These are phyloP conservation scores for Euplexia lucipara DNA, from an alignment of 2,888 invertebrate species.

Conservation along the genomic window DNA sequence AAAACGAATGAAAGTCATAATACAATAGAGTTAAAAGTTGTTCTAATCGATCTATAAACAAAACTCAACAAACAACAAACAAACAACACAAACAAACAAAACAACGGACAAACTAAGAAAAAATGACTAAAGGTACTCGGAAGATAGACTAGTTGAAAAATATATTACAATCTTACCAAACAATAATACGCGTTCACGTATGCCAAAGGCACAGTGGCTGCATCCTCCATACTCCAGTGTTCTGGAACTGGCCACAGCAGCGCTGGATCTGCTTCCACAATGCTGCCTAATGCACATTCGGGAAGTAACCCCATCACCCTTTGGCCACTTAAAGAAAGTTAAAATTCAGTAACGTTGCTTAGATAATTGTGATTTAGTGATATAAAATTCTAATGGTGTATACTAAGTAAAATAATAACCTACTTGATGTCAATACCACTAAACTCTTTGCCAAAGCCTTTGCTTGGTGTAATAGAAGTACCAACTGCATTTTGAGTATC, in stretches of 20 bases:
- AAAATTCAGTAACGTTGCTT: neutral
- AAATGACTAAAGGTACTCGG: too few species aligned
- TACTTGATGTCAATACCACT: constrained; percentile 75
- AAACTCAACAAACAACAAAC: too few species aligned
- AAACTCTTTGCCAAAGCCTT: constrained; percentile 73
- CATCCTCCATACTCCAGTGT: constrained; percentile 93
- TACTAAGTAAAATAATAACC: constrained; percentile 36
- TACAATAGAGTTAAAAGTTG: too few species aligned
- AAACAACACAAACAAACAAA: too few species aligned
- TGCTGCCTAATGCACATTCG: constrained; percentile 89
- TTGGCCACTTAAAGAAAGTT: constrained; percentile 79
- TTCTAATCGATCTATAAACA: too few species aligned
- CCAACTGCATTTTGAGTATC: constrained; percentile 67
- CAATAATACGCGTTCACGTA: constrained; percentile 75
- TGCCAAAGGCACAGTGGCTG: constrained; percentile 94
- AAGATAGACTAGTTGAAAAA: neutral
- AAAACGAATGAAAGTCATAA: too few species aligned
- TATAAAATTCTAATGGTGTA: neutral
- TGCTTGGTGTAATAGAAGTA: constrained; percentile 25
- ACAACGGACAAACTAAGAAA: too few species aligned
- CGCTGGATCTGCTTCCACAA: constrained; percentile 87
- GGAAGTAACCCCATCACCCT: constrained; percentile 92
- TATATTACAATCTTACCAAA: constrained; percentile 66
- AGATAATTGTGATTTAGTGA: neutral
- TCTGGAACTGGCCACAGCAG: constrained; percentile 93